A percentile compares a stretch with the other conserved stretches of the same genome.
These are phyloP conservation scores for Seira sanloemensis DNA, from an alignment of 2,888 invertebrate species.

Conservation along the genomic window DNA sequence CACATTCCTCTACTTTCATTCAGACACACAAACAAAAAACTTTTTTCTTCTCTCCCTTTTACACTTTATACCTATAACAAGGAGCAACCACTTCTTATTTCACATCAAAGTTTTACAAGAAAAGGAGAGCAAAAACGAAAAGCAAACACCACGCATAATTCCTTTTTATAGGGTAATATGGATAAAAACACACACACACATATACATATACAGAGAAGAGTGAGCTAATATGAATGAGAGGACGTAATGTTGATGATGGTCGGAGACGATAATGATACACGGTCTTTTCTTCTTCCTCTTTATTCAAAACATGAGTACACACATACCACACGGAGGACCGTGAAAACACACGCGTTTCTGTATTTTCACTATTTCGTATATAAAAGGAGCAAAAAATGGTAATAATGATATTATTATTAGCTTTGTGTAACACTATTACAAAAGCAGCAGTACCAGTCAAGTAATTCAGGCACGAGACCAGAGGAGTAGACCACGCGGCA, in stretches of 20 bases:
- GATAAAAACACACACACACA: too few relatives aligned
- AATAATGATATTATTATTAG: background rate
- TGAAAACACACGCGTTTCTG: background rate
- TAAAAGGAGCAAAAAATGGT: background rate
- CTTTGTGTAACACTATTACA: background rate
- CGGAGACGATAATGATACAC: slow-evolving; percentile 61
- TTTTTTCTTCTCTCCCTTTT: background rate
- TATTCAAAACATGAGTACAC: slow-evolving; percentile 45
- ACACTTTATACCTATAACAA: too few relatives aligned
- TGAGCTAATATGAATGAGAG: slow-evolving; percentile 48
- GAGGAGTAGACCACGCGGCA: background rate
- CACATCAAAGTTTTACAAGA: background rate
- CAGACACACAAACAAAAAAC: background rate
- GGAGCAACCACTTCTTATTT: background rate
- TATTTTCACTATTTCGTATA: background rate
- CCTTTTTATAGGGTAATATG: background rate
- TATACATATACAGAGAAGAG: too few relatives aligned
- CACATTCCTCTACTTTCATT: background rate
- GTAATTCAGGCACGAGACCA: background rate
- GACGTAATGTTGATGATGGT: slow-evolving; percentile 33
- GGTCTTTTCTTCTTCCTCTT: slow-evolving; percentile 54
- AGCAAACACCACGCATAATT: background rate
- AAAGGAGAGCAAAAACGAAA: background rate
- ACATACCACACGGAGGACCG: slow-evolving; percentile 46
- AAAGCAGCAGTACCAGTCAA: background rate